These are phyloP conservation scores for Gasterosteus aculeatus DNA, from an alignment of 2,113 vertebrate genomes.

Conservation along the genomic window DNA sequence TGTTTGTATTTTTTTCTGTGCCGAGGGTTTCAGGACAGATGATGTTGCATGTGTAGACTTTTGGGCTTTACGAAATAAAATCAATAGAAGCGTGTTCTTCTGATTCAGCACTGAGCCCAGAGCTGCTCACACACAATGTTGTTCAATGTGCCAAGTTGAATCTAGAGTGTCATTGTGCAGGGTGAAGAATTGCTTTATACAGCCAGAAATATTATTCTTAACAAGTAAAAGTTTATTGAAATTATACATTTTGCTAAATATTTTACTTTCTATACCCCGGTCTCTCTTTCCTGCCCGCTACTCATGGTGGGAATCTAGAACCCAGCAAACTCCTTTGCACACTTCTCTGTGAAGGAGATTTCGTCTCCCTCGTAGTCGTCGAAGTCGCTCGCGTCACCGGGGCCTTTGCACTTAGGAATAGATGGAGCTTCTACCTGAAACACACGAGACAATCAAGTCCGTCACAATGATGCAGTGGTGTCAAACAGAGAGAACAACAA, in stretches of 20 bases:
- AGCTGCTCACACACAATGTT: not conserved
- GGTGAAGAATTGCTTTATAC: conserved; percentile 43
- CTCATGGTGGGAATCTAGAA: conserved; percentile 84
- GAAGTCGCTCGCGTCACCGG: conserved; percentile 94
- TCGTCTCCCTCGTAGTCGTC: conserved; percentile 96
- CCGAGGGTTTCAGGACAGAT: too few relatives aligned
- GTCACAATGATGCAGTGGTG: not conserved
- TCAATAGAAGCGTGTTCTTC: not conserved
- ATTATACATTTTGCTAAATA: conserved; percentile 90
- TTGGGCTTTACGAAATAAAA: too few relatives aligned
- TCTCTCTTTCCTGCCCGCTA: conserved; percentile 41
- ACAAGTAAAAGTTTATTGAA: conserved; percentile 90
- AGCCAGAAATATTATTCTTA: conserved; percentile 79
- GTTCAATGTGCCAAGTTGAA: not conserved
- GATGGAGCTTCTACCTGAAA: conserved; percentile 92
- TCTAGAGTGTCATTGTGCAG: conserved; percentile 5
- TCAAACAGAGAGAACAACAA: not conserved
- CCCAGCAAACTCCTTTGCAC: conserved; percentile 93
- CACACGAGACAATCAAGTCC: conserved; percentile 13
- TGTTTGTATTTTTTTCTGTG: too few relatives aligned
- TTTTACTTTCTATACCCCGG: conserved; percentile 81
- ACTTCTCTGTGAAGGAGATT: conserved; percentile 93
- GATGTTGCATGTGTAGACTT: too few relatives aligned
- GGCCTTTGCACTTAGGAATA: conserved; percentile 95
- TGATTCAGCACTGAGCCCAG: not conserved